These are phyloP conservation scores for Ectropis grisescens DNA, from an alignment of 1,140 invertebrate genomes.

Conservation along the genomic window DNA sequence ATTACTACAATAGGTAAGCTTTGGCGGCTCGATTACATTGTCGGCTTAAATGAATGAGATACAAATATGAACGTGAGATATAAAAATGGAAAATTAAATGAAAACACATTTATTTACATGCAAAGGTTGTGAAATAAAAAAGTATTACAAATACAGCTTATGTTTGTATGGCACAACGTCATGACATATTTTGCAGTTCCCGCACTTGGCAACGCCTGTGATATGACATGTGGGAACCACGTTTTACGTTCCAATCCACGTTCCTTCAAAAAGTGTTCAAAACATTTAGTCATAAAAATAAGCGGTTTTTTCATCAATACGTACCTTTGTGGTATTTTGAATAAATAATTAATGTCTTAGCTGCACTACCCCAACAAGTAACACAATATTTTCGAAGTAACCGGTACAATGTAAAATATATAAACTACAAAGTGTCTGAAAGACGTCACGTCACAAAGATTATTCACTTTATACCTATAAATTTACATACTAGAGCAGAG, in stretches of 20 bases:
- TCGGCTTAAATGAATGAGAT: too few relatives aligned
- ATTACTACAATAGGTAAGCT: slow-evolving; percentile 95
- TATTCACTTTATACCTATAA: slow-evolving; percentile 4
- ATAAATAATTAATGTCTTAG: background rate
- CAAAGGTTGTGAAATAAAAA: too few relatives aligned
- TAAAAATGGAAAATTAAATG: too few relatives aligned
- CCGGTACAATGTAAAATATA: background rate
- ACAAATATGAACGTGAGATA: too few relatives aligned
- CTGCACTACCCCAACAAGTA: slow-evolving; percentile 1
- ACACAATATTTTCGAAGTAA: slow-evolving; percentile 1
- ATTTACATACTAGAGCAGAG: slow-evolving; percentile 4
- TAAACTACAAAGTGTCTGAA: background rate
- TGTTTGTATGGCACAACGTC: too few relatives aligned
- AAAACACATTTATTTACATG: too few relatives aligned
- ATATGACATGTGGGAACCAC: too few relatives aligned
- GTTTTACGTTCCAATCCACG: too few relatives aligned
- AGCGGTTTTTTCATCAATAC: slow-evolving; percentile 1
- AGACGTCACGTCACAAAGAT: background rate
- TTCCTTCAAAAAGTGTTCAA: too few relatives aligned
- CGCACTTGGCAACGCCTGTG: too few relatives aligned
- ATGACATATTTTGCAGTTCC: too few relatives aligned
- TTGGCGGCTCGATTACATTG: background rate
- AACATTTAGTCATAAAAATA: slow-evolving; percentile 1
- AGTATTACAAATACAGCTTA: too few relatives aligned
- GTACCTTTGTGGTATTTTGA: slow-evolving; percentile 2